Conservation (phyloP, 2,113 vertebrate species). For the Azemiops feae region DNA sequence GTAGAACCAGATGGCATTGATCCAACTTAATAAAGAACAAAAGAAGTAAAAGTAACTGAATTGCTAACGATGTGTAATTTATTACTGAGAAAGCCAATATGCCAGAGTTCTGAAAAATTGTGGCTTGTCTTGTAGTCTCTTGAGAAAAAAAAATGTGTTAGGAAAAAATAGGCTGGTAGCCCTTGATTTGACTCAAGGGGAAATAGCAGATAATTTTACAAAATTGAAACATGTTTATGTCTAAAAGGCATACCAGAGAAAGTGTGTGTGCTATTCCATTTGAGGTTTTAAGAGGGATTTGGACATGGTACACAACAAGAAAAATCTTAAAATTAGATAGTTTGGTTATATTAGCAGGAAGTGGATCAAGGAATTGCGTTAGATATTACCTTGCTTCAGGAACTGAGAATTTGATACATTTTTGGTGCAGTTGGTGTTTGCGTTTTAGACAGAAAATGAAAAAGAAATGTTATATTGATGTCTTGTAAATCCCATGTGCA, state of each 20-base stretch:
- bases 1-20: conserved; percentile 23
- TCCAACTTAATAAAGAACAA: conserved; percentile 40
- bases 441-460: background rate
- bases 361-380: background rate
- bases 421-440: background rate
- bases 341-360: background rate
- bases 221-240: conserved; percentile 15
- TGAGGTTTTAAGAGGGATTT: conserved; percentile 20
- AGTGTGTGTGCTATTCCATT: background rate
- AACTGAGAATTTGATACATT: background rate
- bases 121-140: conserved; percentile 41
- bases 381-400: background rate
- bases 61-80: conserved; percentile 52
- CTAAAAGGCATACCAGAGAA: background rate
- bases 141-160: conserved; percentile 51
- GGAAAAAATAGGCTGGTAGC: conserved; percentile 49
- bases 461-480: background rate
- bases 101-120: conserved; percentile 39
- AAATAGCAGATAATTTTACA: conserved; percentile 28
- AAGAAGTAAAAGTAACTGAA: conserved; percentile 39
- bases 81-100: conserved; percentile 26
- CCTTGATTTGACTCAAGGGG: conserved; percentile 37
- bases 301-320: background rate
- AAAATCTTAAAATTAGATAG: background rate
- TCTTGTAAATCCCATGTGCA: background rate